phyloP scores from a whole-genome alignment of 2,113 vertebrate species.

The Ptychochromis oligacanthus region DNA sequence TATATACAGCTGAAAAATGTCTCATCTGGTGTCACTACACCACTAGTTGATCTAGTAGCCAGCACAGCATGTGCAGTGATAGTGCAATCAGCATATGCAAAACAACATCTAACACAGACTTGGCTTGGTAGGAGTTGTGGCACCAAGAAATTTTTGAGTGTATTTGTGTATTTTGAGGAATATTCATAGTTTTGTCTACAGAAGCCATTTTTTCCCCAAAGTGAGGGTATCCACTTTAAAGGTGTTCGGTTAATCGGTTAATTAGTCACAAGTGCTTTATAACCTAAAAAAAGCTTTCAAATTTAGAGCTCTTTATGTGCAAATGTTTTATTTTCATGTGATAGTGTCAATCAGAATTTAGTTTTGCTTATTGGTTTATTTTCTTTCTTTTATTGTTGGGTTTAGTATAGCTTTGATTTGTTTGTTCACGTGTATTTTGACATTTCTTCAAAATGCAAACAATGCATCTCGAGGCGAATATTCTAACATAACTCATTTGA shows the following conservation, averaged over 20 bases:
- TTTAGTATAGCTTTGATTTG: background rate
- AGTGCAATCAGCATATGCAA: background rate
- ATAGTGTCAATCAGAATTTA: background rate
- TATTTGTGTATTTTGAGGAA: background rate
- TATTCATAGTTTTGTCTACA: background rate
- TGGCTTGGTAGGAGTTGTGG: background rate
- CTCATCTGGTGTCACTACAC: slow-evolving; percentile 71
- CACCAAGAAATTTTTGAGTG: too few species aligned
- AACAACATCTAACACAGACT: background rate
- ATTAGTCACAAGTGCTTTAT: too few species aligned
- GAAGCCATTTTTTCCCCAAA: background rate
- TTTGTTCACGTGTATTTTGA: background rate
- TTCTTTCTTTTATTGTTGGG: background rate
- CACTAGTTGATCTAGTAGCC: slow-evolving; percentile 6
- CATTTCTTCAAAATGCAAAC: background rate
- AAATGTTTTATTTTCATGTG: background rate
- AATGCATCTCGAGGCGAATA: background rate
- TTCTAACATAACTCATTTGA: background rate
- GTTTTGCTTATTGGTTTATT: background rate
- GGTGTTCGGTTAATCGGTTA: background rate
- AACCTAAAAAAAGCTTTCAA: too few species aligned
- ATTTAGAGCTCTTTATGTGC: too few species aligned
- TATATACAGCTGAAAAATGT: slow-evolving; percentile 62
- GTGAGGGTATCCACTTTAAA: background rate
- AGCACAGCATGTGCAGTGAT: background rate